Conservation (phyloP, 1,140 invertebrate genomes). For the Ylistrum balloti region DNA sequence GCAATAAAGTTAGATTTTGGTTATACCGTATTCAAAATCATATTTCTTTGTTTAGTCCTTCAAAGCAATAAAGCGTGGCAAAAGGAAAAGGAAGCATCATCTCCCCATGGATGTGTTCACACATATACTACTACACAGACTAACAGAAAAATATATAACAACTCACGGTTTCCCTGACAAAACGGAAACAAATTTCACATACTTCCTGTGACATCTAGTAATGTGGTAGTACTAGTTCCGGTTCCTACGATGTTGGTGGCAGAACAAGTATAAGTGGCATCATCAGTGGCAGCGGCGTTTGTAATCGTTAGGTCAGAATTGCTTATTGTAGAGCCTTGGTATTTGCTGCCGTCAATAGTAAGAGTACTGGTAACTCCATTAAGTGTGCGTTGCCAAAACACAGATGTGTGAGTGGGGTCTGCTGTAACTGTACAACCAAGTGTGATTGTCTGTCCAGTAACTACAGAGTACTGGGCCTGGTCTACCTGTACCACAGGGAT, state of each 20-base stretch:
- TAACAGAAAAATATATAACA: no score
- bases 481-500: conserved; percentile 23
- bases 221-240: conserved; percentile 48
- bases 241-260: conserved; percentile 58
- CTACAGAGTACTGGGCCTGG: conserved; percentile 13
- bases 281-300: conserved; percentile 42
- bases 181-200: background rate
- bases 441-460: conserved; percentile 41
- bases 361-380: conserved; percentile 48
- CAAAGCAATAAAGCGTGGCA: no score
- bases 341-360: conserved; percentile 43
- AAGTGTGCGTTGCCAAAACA: conserved; percentile 45
- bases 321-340: conserved; percentile 49
- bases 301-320: conserved; percentile 52
- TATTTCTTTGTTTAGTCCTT: no score
- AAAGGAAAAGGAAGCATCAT: no score
- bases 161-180: no score
- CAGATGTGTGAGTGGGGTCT: conserved; percentile 36
- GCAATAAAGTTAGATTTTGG: no score
- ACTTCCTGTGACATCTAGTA: conserved; percentile 55
- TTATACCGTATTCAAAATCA: no score
- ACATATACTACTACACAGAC: no score
- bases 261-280: conserved; percentile 53
- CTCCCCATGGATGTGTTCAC: no score
- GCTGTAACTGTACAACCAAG: conserved; percentile 46